These are phyloP conservation scores for Isichthys henryi DNA, from an alignment of 2,113 vertebrate genomes.

Conservation along the genomic window DNA sequence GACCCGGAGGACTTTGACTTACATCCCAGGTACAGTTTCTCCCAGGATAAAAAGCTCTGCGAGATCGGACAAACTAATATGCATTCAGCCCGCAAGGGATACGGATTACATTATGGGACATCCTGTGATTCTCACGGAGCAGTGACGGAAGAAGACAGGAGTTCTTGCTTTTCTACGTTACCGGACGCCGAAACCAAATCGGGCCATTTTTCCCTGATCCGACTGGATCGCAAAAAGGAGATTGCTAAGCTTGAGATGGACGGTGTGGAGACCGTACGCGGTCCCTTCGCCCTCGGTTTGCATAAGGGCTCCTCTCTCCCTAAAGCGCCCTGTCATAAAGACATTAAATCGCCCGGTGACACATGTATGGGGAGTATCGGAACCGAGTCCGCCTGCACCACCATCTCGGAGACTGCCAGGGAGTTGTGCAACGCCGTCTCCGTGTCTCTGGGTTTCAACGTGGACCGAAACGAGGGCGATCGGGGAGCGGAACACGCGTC, in stretches of 20 bases:
- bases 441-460: slow-evolving; percentile 68
- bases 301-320: slow-evolving; percentile 28
- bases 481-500: slow-evolving; percentile 33
- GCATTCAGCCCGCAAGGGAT: slow-evolving; percentile 35
- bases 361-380: slow-evolving; percentile 38
- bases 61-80: slow-evolving; percentile 51
- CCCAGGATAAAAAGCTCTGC: slow-evolving; percentile 31
- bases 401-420: slow-evolving; percentile 60
- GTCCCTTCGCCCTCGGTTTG: slow-evolving; percentile 19
- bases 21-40: slow-evolving; percentile 37
- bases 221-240: slow-evolving; percentile 13
- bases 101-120: slow-evolving; percentile 25
- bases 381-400: slow-evolving; percentile 33
- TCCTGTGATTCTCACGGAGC: slow-evolving; percentile 2
- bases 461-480: slow-evolving; percentile 51
- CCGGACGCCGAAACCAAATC: slow-evolving; percentile 41
- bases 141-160: slow-evolving; percentile 26
- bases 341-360: slow-evolving; percentile 28
- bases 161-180: slow-evolving; percentile 32
- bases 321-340: slow-evolving; percentile 35
- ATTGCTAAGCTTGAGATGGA: slow-evolving; percentile 22
- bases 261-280: slow-evolving; percentile 26
- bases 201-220: slow-evolving; percentile 32
- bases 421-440: slow-evolving; percentile 78
- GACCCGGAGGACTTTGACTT: slow-evolving; percentile 32